Base-by-base conservation (phyloP, 2,888 invertebrate genomes). In the Teinopalpus imperialis region DNA sequence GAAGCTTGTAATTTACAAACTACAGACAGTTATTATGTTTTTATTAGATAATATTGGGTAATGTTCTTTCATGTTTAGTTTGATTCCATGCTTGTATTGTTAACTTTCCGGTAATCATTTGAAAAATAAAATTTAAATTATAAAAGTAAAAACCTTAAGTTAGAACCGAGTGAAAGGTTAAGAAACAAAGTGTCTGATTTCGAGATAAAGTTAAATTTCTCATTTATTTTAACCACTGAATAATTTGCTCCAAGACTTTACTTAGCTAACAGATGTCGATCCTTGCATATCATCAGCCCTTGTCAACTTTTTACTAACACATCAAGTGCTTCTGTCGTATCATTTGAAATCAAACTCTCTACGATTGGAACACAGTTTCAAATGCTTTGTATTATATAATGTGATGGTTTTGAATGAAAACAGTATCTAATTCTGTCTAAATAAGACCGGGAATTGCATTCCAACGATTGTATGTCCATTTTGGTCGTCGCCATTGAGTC, bases 401-500 rank as follows among this genome's bases (percentile, higher is more conserved):
- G 8, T 14, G 5, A 1, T 9, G 9, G n/a, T 26, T 20, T 26
- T 21, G 4, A 20, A 32, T 26, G 21, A 39, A 39, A 37, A 26
- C n/a, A 10, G 27, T 32, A 39, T 45, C 37, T 45, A 45, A 39
- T 26, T n/a, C 8, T n/a, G 12, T 27, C 32, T 26, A 14, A 14
- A 45, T 39, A 45, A 32, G 37, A 21, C 9, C 7, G 18, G 20
- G 20, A 32, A 39, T 39, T 9, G 39, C 44, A 39, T 39, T 39
- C 29, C 16, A 10, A 10, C 1, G 23, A 24, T 32, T 8, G 9
- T 14, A 18, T 27, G 30, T 20, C 36, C 18, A 3, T 37, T 39
- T 45, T 39, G 13, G 44, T 39, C 37, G 44, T 20, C 44, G 44
- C 44, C 44, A 26, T 27, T 26, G 13, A 32, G 44, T 45, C 44